Conservation (phyloP, 2,797 vertebrate species). For the Aselliscus stoliczkanus region DNA sequence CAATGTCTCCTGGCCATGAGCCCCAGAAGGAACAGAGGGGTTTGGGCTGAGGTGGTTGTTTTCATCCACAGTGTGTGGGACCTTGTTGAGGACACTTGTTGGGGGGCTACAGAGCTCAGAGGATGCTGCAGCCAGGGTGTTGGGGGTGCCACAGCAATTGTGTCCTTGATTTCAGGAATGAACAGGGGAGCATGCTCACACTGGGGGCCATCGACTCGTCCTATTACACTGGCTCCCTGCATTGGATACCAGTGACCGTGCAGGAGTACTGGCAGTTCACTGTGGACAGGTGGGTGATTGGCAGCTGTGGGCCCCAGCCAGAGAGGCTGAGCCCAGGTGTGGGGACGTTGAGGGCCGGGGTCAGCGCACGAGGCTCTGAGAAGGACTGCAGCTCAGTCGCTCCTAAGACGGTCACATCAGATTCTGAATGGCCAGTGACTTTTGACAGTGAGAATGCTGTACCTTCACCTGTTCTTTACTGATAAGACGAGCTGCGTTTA, state of each 20-base stretch:
- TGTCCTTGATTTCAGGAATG: conserved; percentile 17
- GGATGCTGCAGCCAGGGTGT: accelerated
- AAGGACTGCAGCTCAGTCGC: neutral
- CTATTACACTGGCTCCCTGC: conserved; percentile 67
- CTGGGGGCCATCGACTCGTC: conserved; percentile 71
- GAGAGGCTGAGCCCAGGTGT: neutral
- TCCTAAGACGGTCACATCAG: accelerated
- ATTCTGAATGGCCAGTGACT: neutral
- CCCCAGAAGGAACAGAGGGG: neutral
- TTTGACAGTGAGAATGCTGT: neutral
- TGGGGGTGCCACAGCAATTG: too few species aligned
- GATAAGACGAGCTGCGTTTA: accelerated
- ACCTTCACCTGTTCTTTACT: accelerated
- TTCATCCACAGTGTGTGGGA: neutral
- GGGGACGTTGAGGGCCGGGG: accelerated
- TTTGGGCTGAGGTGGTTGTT: neutral
- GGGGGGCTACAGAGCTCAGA: neutral
- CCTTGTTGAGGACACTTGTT: neutral
- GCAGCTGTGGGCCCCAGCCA: neutral
- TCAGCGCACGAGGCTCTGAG: neutral
- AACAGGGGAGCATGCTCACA: conserved; percentile 63
- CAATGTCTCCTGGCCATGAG: accelerated
- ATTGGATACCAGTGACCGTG: conserved; percentile 73
- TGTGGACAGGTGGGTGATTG: conserved; percentile 72
- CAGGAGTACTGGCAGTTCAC: conserved; percentile 80